Evolutionary conservation across 1,140 invertebrate species (phyloP).

Genomic region (Battus philenor): DNA sequence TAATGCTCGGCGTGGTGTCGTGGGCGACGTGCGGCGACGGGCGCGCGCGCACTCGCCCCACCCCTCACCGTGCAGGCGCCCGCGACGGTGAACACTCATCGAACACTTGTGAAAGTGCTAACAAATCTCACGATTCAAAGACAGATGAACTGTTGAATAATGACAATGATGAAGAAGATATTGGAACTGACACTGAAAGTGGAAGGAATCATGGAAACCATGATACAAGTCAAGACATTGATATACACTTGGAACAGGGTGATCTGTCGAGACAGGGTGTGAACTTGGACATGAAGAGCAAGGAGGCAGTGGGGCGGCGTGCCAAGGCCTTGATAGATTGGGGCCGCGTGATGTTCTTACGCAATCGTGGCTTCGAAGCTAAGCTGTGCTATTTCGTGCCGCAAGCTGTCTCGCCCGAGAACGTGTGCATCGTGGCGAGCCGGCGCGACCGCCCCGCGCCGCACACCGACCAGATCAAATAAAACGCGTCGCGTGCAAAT

Average conservation of each 20-base stretch:
- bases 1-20: conserved; percentile 86
- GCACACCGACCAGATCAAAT: conserved; percentile 24
- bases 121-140: too few relatives aligned
- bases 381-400: conserved; percentile 81
- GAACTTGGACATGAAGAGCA: conserved; percentile 15
- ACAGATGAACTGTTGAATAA: too few relatives aligned
- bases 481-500: conserved; percentile 39
- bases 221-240: neutral
- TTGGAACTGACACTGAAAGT: neutral
- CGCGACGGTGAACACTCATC: neutral
- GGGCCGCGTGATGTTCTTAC: conserved; percentile 82
- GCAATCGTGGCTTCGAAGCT: conserved; percentile 77
- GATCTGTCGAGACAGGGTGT: neutral
- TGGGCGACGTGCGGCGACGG: conserved; percentile 89
- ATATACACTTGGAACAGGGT: neutral
- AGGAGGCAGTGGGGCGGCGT: conserved; percentile 81
- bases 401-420: conserved; percentile 82
- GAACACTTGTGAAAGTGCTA: neutral
- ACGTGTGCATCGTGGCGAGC: conserved; percentile 83
- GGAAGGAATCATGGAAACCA: neutral
- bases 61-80: neutral
- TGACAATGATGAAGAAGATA: too few relatives aligned
- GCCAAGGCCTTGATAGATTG: conserved; percentile 87
- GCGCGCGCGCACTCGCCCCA: conserved; percentile 39
- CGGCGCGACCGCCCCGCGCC: conserved; percentile 12